Base-by-base conservation (phyloP, 2,888 invertebrate species). In the Mythimna pallens region DNA sequence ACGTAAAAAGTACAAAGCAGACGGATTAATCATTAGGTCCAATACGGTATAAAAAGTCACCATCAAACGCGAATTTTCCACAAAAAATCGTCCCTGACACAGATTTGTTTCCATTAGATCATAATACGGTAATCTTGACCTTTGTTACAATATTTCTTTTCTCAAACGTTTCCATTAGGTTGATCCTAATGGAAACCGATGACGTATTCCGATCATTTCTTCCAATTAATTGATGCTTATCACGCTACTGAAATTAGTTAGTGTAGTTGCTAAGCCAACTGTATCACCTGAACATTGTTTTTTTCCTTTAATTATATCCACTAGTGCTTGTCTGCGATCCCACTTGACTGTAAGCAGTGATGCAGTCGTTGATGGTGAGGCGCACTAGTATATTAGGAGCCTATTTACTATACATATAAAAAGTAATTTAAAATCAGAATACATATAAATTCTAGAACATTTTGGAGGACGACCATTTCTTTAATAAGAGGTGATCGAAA, bases 181-280 rank as follows among this genome's bases (percentile, higher is more conserved):
- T n/a, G n/a, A n/a, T n/a, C 20, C 70, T 87, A 87, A 87, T 87
- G 76, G 77, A 78, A 52, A 73, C 67, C 22, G 63, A 79, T 81
- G 85, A 84, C 80, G 81, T 72, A 66, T 70, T 68, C 64, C 63
- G 62, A 76, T 68, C 68, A 77, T 85, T 87, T 84, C 76, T 70
- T 62, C 40, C 54, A 73, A 80, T 82, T 87, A 82, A 87, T 83
- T 84, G 79, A 65, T 76, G 61, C 25, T 54, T 55, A 82, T 65
- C 87, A 87, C 86, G 87, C 81, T 36, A 79, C 59, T 61, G 50
- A 61, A 64, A 73, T 69, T 68, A 76, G 63, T 30, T 65, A 55
- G 34, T 69, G 30, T 59, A 25, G 63, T 54, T 57, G 30, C 69
- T 36, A 62, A 5, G 62, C 65, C 20, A 62, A 59, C n/a, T 59